Evolutionary conservation across 2,888 invertebrate species (phyloP).

Genomic region (Zygogramma bicolorata): DNA sequence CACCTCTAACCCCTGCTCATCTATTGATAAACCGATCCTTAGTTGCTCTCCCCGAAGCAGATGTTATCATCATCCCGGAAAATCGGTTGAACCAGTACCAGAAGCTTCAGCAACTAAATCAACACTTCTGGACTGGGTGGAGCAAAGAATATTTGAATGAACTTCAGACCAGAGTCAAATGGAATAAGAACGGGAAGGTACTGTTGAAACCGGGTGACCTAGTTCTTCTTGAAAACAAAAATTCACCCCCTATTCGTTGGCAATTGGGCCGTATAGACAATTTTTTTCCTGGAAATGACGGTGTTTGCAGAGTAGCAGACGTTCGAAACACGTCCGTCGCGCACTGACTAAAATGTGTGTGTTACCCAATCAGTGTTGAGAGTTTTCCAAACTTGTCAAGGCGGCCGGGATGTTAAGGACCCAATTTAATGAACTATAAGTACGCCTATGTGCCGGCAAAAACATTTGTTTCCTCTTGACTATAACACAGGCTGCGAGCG

Average conservation of each 20-base stretch:
- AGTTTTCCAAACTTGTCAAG: neutral
- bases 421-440: neutral
- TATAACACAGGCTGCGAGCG: too few species aligned
- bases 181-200: constrained; percentile 11
- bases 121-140: too few species aligned
- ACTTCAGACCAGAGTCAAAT: constrained; percentile 41
- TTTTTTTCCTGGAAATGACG: constrained; percentile 40
- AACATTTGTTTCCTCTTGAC: too few species aligned
- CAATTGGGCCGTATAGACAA: constrained; percentile 31
- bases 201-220: constrained; percentile 27
- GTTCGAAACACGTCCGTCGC: constrained; percentile 24
- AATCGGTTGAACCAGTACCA: constrained; percentile 21
- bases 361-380: constrained; percentile 19
- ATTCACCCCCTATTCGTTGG: constrained; percentile 36
- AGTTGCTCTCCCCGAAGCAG: constrained; percentile 35
- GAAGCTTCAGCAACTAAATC: constrained; percentile 18
- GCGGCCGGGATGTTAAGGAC: constrained; percentile 5
- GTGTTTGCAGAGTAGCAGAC: constrained; percentile 32
- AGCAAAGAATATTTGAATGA: constrained; percentile 39
- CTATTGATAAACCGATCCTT: constrained; percentile 34
- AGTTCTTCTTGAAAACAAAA: constrained; percentile 40
- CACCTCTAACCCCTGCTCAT: too few species aligned
- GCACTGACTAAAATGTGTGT: constrained; percentile 32
- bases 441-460: neutral
- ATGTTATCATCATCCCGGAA: constrained; percentile 12